phyloP scores from a whole-genome alignment of 2,797 vertebrate species.

The Helostoma temminkii region DNA sequence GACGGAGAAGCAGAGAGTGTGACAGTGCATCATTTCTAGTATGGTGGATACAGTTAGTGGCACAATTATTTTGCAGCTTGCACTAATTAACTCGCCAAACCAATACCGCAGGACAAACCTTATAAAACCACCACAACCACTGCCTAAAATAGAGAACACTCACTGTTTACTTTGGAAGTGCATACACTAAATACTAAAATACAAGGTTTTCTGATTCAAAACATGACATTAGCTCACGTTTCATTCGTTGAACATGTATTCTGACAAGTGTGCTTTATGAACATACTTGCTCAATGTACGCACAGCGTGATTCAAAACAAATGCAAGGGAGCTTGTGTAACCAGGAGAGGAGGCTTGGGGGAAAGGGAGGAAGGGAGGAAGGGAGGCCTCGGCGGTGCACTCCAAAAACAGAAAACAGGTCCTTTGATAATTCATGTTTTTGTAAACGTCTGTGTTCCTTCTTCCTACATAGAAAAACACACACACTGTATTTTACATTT shows the following conservation, averaged over 20 bases:
- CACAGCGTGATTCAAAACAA: slow-evolving; percentile 43
- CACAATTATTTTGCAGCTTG: slow-evolving; percentile 52
- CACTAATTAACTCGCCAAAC: slow-evolving; percentile 55
- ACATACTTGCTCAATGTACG: neutral
- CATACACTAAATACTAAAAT: neutral
- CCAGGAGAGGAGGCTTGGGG: slow-evolving; percentile 18
- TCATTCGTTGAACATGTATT: neutral
- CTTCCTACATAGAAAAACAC: slow-evolving; percentile 19
- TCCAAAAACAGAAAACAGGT: slow-evolving; percentile 44
- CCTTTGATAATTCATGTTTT: slow-evolving; percentile 64
- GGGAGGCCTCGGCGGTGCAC: slow-evolving; percentile 49
- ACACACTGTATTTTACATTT: neutral
- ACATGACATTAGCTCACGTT: neutral
- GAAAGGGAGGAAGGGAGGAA: slow-evolving; percentile 11
- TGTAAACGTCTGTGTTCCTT: slow-evolving; percentile 51
- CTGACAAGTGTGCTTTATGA: neutral
- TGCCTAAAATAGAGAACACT: slow-evolving; percentile 7
- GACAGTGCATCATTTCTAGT: slow-evolving; percentile 75
- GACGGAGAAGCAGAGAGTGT: slow-evolving; percentile 46
- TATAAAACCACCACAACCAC: slow-evolving; percentile 42
- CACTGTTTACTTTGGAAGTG: slow-evolving; percentile 27
- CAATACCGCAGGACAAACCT: slow-evolving; percentile 35
- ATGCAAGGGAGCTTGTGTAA: slow-evolving; percentile 21
- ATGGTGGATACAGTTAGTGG: slow-evolving; percentile 48
- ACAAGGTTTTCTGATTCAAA: neutral